A percentile compares a stretch with the other conserved stretches of the same genome.
phyloP scores from a whole-genome alignment of 2,888 invertebrate genomes.

The Paralinhomoeus sp. region DNA sequence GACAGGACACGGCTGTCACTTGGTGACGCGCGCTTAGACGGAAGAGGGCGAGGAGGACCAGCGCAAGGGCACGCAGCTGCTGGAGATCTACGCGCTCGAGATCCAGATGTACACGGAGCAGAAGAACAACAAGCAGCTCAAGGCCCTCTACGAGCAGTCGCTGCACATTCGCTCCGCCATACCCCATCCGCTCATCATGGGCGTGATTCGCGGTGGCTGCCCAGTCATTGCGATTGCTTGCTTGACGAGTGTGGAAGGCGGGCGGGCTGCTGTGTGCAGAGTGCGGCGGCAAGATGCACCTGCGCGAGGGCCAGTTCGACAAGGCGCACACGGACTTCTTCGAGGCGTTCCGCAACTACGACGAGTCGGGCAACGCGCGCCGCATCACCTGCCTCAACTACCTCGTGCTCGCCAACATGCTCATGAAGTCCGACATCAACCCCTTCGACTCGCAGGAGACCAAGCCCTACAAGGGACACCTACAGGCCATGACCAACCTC shows the following conservation, averaged over 20 bases:
- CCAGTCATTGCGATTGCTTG: neutral
- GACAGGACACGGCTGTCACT: neutral
- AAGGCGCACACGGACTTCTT: slow-evolving; percentile 98
- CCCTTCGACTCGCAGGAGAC: slow-evolving; percentile 99
- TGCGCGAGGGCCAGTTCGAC: slow-evolving; percentile 91
- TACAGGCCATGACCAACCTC: slow-evolving; percentile 96
- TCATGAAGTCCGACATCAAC: slow-evolving; percentile 96
- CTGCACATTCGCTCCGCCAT: slow-evolving; percentile 95
- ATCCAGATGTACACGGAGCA: slow-evolving; percentile 99
- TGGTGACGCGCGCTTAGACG: slow-evolving; percentile 8
- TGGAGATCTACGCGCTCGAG: slow-evolving; percentile 94
- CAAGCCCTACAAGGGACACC: slow-evolving; percentile 96
- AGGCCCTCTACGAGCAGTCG: slow-evolving; percentile 82
- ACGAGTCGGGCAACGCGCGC: slow-evolving; percentile 87
- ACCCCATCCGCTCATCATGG: slow-evolving; percentile 99
- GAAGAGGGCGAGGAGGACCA: slow-evolving; percentile 23
- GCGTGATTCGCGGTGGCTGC: slow-evolving; percentile 64
- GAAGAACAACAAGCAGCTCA: slow-evolving; percentile 72
- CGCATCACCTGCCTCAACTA: slow-evolving; percentile 93
- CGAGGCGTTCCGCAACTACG: slow-evolving; percentile 85
- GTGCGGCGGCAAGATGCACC: slow-evolving; percentile 98
- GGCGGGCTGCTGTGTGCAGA: slow-evolving; percentile 35
- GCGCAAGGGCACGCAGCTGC: slow-evolving; percentile 52
- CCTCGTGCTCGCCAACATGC: slow-evolving; percentile 92
- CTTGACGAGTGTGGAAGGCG: neutral